phyloP scores from a whole-genome alignment of 1,140 invertebrate species.

The Bombus sibiricus region DNA sequence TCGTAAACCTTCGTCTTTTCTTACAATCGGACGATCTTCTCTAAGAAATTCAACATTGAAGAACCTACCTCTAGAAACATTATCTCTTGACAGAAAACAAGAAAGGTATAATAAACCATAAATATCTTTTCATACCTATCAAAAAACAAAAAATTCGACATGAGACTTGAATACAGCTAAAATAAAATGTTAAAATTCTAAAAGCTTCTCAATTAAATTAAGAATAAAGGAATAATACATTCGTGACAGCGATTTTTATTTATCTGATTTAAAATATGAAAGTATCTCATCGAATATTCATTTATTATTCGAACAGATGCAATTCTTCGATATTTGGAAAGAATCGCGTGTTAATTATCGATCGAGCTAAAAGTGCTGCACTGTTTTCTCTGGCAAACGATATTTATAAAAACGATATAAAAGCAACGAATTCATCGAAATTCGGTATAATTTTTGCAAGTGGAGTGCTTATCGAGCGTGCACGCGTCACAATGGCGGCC shows the following conservation, averaged over 20 bases:
- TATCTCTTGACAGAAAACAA: no score
- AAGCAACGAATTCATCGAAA: constrained; percentile 15
- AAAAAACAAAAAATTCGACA: no score
- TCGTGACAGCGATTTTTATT: neutral
- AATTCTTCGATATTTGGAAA: neutral
- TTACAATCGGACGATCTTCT: no score
- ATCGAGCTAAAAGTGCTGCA: constrained; percentile 17
- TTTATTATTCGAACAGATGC: neutral
- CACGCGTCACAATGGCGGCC: constrained; percentile 24
- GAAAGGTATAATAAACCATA: no score
- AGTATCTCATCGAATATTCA: neutral
- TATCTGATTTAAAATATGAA: neutral
- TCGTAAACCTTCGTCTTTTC: no score
- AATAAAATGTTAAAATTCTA: neutral
- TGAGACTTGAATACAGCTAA: no score
- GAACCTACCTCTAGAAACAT: no score
- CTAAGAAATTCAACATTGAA: no score
- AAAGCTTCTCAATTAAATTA: neutral
- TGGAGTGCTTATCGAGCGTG: constrained; percentile 31
- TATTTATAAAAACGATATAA: constrained; percentile 9
- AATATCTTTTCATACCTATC: no score
- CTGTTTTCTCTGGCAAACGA: neutral
- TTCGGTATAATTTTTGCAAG: constrained; percentile 30
- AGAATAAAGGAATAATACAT: neutral
- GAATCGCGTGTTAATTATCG: constrained; percentile 37